These are phyloP conservation scores for Drosophila sucinea DNA, from an alignment of 1,140 invertebrate species.

Conservation along the genomic window DNA sequence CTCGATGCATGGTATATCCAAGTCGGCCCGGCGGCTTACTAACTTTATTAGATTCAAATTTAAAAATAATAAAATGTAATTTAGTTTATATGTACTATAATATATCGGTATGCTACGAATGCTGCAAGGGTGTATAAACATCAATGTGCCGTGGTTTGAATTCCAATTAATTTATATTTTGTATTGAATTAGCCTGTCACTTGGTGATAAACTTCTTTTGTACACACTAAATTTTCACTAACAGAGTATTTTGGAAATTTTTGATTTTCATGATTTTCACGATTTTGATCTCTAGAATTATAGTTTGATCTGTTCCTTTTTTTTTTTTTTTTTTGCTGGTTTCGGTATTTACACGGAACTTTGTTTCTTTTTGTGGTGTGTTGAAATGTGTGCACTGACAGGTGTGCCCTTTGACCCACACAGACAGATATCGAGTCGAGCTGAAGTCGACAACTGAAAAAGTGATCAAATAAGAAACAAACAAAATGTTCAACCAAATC, in stretches of 20 bases:
- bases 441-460: background rate
- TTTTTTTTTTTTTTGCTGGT: no score
- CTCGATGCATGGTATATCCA: no score
- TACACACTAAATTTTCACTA: slow-evolving; percentile 5
- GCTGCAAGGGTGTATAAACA: background rate
- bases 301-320: background rate
- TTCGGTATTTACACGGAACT: slow-evolving; percentile 35
- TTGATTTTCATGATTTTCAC: background rate
- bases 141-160: background rate
- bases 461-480: background rate
- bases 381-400: slow-evolving; percentile 3
- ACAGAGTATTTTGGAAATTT: slow-evolving; percentile 26
- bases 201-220: background rate
- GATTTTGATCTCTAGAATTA: slow-evolving; percentile 3
- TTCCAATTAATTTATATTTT: slow-evolving; percentile 2
- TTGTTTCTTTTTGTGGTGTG: background rate
- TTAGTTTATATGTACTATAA: no score
- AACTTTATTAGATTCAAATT: no score
- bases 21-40: no score
- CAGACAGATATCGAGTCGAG: slow-evolving; percentile 5
- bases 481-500: background rate
- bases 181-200: background rate
- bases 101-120: no score
- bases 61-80: no score
- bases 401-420: slow-evolving; percentile 12